phyloP scores from a whole-genome alignment of 2,888 invertebrate genomes.

The Drosophila testacea region DNA sequence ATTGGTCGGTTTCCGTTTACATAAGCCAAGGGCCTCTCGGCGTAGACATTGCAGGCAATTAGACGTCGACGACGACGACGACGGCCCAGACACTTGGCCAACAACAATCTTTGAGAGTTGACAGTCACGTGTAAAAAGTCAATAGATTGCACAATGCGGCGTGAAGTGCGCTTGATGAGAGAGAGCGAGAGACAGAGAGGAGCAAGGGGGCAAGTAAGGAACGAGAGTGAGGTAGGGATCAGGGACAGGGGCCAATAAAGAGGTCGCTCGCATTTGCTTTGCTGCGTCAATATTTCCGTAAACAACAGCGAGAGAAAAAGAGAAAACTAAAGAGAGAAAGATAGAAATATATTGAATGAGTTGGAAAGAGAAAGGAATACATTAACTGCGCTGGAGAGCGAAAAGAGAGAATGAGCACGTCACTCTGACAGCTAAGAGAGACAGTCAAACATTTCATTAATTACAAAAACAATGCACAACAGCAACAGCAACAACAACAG shows the following conservation, averaged over 20 bases:
- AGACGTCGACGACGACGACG: conserved; percentile 22
- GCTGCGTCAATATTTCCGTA: conserved; percentile 74
- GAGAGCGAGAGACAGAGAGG: not conserved
- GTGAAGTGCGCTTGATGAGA: conserved; percentile 54
- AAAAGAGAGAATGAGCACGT: conserved; percentile 7
- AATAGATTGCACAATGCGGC: conserved; percentile 75
- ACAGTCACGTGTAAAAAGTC: conserved; percentile 79
- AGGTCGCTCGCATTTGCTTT: conserved; percentile 68
- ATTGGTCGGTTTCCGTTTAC: conserved; percentile 25
- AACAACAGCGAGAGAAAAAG: conserved; percentile 32
- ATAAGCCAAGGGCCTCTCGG: conserved; percentile 42
- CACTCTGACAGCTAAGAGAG: conserved; percentile 22
- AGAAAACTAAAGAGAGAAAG: conserved; percentile 12
- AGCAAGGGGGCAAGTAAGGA: not conserved
- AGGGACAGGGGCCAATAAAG: conserved; percentile 52
- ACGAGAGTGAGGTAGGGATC: not conserved
- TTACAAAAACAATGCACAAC: conserved; percentile 34
- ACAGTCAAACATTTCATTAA: conserved; percentile 60
- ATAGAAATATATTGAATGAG: not conserved
- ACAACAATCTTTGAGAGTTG: conserved; percentile 51
- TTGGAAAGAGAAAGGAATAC: conserved; percentile 7
- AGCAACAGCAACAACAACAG: conserved; percentile 17
- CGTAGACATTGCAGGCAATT: conserved; percentile 27
- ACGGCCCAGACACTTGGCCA: conserved; percentile 41
- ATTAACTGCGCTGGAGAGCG: not conserved